Evolutionary conservation across 2,113 vertebrate species (phyloP), one percentile per base, ranked within the genome.

Genomic region (Aptenodytes forsteri): DNA sequence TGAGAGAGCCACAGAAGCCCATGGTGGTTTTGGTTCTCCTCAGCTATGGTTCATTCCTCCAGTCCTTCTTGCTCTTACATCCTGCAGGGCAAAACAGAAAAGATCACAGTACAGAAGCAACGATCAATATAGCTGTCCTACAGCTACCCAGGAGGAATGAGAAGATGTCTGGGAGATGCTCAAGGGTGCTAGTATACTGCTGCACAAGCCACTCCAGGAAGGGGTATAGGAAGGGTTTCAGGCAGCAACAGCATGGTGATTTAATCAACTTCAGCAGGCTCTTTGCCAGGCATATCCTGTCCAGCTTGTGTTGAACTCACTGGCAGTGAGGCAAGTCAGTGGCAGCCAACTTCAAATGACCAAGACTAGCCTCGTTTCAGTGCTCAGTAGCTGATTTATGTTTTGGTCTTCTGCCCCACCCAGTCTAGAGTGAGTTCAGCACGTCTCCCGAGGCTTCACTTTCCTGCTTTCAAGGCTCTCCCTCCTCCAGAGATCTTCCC

Each of bases 341-440:
- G 82, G 78, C 84, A 93, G 92, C 95, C 97, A 96, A 26, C 34
- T 85, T 72, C 73, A 83, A 85, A 54, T 77, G 95, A 89, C 93
- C 96, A 94, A 50, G 58, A 58, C 38, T 70, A 83, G 66, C 87
- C 62, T 88, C 8, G 1, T 90, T 86, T 66, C 84, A 82, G 65
- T 11, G 66, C 78, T 95, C 20, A 2, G 85, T 23, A 91, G 95
- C 97, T 95, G 96, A 97, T 92, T 96, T 93, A 95, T 80, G 70
- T 8, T 96, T 95, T 83, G 58, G 21, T 97, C 61, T 91, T 92
- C 84, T 72, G 75, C 71, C 17, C 90, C 96, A 94, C 93, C 92
- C 85, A 90, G 85, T 90, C 87, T 85, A 88, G 30, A 93, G 34
- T 11, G 11, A 95, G 91, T 72, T 93, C 95, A 95, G 66, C 75